Evolutionary conservation across 2,113 vertebrate species (phyloP), one percentile per base, ranked within the genome.

Genomic region (Apistogramma diplotaenia): DNA sequence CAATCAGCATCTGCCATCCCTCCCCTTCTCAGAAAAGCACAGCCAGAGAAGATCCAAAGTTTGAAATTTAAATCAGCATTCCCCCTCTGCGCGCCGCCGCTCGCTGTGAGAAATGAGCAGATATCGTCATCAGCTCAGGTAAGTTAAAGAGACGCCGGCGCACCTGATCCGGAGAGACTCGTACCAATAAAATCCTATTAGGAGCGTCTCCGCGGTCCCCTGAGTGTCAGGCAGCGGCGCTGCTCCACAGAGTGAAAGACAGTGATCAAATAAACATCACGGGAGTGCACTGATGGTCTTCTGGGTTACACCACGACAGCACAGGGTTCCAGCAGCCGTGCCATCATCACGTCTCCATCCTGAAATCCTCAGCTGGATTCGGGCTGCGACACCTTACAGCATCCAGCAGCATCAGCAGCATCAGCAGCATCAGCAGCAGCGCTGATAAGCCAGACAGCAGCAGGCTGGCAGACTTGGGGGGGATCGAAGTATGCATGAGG

Each of bases 351-450:
- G 61, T 49, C 4, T 79, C 79, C 91, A 80, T 83, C 76, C 79
- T 81, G 53, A 72, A n/a, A 85, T 79, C 83, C 82, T 78, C 79
- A 67, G 71, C 4, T 79, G 89, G 89, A 85, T 85, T 29, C 74
- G 78, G 60, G 83, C 85, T 90, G 92, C 89, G 77, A 76, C 89
- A 56, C 74, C 80, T 57, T 70, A 82, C 90, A 88, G 88, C 89
- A 72, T 78, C 82, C 89, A 74, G 67, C 82, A 75, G 25, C 79
- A 90, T 6, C 58, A 60, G 25, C 87, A 84, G 62, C 83, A 73
- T n/a, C 89, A 74, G 67, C 82, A 75, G 25, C 79, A 90, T 6
- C 58, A 60, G 25, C 87, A 84, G 62, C 83, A 73, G 65, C 74
- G 78, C 85, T 65, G 85, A 85, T 84, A 65, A 86, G 62, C 62